These are phyloP conservation scores for Xanthia togata DNA, from an alignment of 2,888 invertebrate genomes.

Conservation along the genomic window DNA sequence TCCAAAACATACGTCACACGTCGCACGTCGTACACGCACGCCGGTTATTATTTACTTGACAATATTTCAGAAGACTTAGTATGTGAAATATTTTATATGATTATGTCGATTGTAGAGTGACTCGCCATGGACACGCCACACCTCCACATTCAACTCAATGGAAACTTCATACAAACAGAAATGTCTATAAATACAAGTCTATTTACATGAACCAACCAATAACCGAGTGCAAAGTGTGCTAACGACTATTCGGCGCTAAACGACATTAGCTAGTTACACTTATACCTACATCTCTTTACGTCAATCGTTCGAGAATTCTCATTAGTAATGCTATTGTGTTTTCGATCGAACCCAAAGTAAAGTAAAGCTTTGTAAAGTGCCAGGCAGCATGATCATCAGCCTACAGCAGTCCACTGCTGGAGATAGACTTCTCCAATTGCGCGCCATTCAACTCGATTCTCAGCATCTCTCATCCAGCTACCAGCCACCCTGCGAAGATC, in stretches of 20 bases:
- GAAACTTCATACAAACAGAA: neutral
- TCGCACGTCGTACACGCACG: too few relatives aligned
- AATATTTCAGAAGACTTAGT: neutral
- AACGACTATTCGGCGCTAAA: conserved; percentile 24
- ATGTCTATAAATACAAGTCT: conserved; percentile 3
- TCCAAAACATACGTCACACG: too few relatives aligned
- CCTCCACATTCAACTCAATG: neutral
- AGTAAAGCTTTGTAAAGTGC: neutral
- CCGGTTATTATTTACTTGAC: neutral
- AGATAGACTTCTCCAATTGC: neutral
- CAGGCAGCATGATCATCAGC: too few relatives aligned
- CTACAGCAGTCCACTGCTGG: neutral
- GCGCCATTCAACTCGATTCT: neutral
- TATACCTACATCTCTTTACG: conserved; percentile 1
- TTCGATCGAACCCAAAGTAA: neutral
- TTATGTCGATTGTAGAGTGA: neutral
- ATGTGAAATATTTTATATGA: neutral
- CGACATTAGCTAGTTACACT: conserved; percentile 4
- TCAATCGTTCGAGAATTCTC: conserved; percentile 23
- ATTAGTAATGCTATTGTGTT: neutral
- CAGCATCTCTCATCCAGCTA: too few relatives aligned
- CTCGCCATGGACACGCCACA: neutral
- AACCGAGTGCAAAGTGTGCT: conserved; percentile 34
- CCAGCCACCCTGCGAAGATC: too few relatives aligned
- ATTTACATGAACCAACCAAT: conserved; percentile 6